Base-by-base conservation (phyloP, 1,140 invertebrate genomes). In the Drosophila varians region DNA sequence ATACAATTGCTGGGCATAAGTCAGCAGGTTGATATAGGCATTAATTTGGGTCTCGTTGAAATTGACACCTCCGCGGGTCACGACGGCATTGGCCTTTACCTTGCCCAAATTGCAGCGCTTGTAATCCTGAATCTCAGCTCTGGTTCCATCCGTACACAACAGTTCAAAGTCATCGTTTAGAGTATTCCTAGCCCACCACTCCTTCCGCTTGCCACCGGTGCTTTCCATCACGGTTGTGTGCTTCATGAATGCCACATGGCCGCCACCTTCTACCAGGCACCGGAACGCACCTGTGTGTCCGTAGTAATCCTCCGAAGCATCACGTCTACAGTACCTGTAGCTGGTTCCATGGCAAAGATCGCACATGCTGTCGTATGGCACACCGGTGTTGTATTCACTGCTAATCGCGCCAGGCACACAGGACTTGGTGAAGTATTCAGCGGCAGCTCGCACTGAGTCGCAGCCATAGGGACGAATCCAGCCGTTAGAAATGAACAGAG, bases 221-320 rank as follows among this genome's bases (percentile, higher is more conserved):
- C 97, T 98, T 90, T 98, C 97, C 18, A 94, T 93, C 0, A 98
- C 96, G 0, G 98, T 98, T 0, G 97, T 97, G 90, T 97, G 96
- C 68, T 98, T 96, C 1, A 98, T 96, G 91, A 99, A 99, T 0
- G 98, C 98, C 11, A 99, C 97, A 91, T 99, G 94, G 2, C 97
- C 98, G 11, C 97, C 97, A 9, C 97, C 97, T 92, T 99, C 98
- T 1, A 98, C 96, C 28, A 99, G 93, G 91, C 98, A 99, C 45
- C 97, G 93, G 64, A 99, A 95, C 0, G 98, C 97, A 48, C 98
- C 98, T 14, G 95, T 97, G 75, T 96, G 94, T 0, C 97, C 97
- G 88, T 95, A 98, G 83, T 97, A 98, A 77, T 96, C 95, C 92
- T 99, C 97, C 0, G 95, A 94, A 36, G 96, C 95, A 90, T 97